Evolutionary conservation across 2,797 vertebrate genomes (phyloP).

Genomic region (Spatula versicolor): DNA sequence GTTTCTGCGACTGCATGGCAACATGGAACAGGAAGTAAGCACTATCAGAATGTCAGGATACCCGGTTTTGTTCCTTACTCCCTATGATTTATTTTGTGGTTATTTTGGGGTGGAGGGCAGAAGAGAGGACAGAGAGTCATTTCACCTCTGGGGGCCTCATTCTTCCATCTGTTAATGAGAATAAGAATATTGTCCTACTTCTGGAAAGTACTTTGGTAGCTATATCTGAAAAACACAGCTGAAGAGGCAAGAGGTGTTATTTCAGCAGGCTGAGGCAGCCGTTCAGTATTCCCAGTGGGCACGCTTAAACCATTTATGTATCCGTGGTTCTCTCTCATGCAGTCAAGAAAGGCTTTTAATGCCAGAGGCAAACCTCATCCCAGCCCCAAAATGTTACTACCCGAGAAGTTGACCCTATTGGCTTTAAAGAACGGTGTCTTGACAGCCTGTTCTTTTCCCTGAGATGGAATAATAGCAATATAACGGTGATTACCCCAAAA

Average conservation of each 20-base stretch:
- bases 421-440: not conserved
- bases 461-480: not conserved
- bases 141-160: slow-evolving; percentile 63
- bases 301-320: slow-evolving; percentile 7
- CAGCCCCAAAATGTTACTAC: not conserved
- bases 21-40: slow-evolving; percentile 93
- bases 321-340: not conserved
- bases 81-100: slow-evolving; percentile 17
- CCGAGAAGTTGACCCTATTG: not conserved
- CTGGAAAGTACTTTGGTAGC: not conserved
- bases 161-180: slow-evolving; percentile 66
- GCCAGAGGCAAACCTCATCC: not conserved
- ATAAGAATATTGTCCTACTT: slow-evolving; percentile 56
- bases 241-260: slow-evolving; percentile 46
- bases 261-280: slow-evolving; percentile 42
- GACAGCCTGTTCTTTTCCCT: not conserved
- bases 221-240: slow-evolving; percentile 1
- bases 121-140: slow-evolving; percentile 43
- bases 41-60: not conserved
- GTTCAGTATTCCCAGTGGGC: slow-evolving; percentile 20
- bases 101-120: slow-evolving; percentile 49
- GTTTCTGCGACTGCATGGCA: slow-evolving; percentile 90
- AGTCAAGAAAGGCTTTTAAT: not conserved
- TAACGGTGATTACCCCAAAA: not conserved
- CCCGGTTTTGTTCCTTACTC: not conserved